These are phyloP conservation scores for Eurystomus gularis DNA, from an alignment of 2,113 vertebrate genomes.

Conservation along the genomic window DNA sequence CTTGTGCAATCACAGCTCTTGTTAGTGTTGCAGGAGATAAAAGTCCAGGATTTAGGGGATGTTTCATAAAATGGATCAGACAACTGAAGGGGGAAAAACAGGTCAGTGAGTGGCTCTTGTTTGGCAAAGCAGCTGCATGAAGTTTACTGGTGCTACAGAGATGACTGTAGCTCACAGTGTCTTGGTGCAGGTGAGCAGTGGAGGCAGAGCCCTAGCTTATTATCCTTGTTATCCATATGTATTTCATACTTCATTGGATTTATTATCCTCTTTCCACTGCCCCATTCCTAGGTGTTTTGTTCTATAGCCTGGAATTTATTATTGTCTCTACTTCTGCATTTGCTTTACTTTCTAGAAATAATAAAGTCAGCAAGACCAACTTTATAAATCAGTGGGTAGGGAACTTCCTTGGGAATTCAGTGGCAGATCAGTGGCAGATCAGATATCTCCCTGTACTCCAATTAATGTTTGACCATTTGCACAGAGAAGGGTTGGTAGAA, in stretches of 20 bases:
- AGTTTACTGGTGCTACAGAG: not conserved
- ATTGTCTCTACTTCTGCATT: not conserved
- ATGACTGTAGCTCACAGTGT: not conserved
- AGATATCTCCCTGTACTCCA: not conserved
- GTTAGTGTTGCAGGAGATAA: not conserved
- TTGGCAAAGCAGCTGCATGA: not conserved
- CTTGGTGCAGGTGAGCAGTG: not conserved
- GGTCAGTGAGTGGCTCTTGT: not conserved
- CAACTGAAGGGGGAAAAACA: not conserved
- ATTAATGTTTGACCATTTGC: not conserved
- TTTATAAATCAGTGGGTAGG: not conserved
- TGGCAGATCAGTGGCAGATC: not conserved
- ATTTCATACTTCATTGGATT: not conserved
- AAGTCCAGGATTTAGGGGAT: not conserved
- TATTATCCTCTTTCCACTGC: not conserved
- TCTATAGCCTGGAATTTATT: not conserved
- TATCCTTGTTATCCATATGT: not conserved
- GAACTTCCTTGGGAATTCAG: not conserved
- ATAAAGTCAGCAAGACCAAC: not conserved
- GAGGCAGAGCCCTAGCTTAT: not conserved
- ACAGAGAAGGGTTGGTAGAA: not conserved
- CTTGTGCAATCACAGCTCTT: not conserved
- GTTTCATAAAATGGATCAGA: not conserved
- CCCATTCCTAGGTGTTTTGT: not conserved
- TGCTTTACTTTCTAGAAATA: not conserved